Evolutionary conservation across 2,113 vertebrate genomes (phyloP).

Genomic region (Felis chaus): DNA sequence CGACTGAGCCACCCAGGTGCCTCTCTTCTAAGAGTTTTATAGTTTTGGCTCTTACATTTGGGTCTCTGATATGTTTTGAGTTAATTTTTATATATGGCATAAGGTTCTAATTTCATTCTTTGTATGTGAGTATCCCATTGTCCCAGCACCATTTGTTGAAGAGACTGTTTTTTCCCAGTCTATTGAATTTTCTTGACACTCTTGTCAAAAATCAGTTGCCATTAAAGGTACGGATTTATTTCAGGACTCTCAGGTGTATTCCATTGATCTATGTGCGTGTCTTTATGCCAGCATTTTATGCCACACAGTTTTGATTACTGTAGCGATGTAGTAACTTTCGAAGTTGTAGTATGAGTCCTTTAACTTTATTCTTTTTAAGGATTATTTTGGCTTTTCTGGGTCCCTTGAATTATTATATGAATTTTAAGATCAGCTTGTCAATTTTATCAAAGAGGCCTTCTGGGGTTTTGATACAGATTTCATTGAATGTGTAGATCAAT

Average conservation of each 20-base stretch:
- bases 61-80: not conserved
- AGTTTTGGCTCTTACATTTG: not conserved
- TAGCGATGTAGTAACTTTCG: not conserved
- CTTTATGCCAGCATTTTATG: not conserved
- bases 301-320: not conserved
- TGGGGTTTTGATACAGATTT: not conserved
- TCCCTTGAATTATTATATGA: not conserved
- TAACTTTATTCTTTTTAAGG: slow-evolving; percentile 2
- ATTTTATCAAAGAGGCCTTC: not conserved
- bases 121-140: not conserved
- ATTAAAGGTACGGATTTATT: not conserved
- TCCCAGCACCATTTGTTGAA: not conserved
- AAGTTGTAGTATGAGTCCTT: not conserved
- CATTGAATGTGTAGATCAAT: not conserved
- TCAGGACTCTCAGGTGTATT: not conserved
- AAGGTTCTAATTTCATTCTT: not conserved
- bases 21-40: not conserved
- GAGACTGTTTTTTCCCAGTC: not conserved
- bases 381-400: not conserved
- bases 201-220: slow-evolving; percentile 16
- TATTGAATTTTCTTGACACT: not conserved
- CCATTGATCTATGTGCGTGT: not conserved
- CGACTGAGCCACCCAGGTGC: too few relatives aligned
- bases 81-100: not conserved
- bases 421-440: not conserved